A percentile compares a stretch with the other conserved stretches of the same genome.
These are phyloP conservation scores for Notiomystis cincta DNA, from an alignment of 2,113 vertebrate genomes.

Conservation along the genomic window DNA sequence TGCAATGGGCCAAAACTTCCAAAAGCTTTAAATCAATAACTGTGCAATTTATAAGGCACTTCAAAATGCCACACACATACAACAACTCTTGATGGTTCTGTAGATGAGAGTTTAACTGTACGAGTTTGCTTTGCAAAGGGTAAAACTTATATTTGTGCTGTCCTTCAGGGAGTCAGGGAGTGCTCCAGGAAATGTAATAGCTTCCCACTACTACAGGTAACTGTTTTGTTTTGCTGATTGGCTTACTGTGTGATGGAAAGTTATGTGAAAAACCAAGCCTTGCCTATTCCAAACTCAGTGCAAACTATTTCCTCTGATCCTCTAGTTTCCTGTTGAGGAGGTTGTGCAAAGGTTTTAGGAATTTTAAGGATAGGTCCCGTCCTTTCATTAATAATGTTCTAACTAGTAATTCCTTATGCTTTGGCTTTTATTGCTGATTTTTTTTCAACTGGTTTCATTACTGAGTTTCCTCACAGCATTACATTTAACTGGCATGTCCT, in stretches of 20 bases:
- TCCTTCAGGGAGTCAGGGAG: conserved; percentile 56
- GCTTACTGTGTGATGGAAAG: conserved; percentile 25
- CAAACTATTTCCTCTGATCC: neutral
- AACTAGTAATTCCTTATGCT: neutral
- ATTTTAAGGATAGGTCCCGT: neutral
- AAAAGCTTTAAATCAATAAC: neutral
- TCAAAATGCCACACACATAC: neutral
- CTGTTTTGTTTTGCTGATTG: conserved; percentile 28
- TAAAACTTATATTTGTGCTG: neutral
- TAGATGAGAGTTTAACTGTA: neutral
- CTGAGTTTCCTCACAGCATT: neutral
- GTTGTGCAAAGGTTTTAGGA: neutral
- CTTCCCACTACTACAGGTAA: conserved; percentile 55
- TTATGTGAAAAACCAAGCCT: neutral
- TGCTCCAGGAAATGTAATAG: conserved; percentile 61
- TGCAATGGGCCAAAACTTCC: neutral
- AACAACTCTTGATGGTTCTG: neutral
- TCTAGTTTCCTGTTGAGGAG: neutral
- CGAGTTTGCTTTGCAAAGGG: neutral
- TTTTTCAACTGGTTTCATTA: neutral
- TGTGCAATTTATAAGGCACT: neutral
- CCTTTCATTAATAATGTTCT: conserved; percentile 17
- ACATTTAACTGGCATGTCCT: conserved; percentile 12
- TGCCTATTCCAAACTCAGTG: neutral
- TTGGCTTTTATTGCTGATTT: neutral